Percentiles rank a stretch among this genome's conserved stretches.
phyloP scores from a whole-genome alignment of 35 echinoderm and acorn worm genomes.

The Anneissia japonica region DNA sequence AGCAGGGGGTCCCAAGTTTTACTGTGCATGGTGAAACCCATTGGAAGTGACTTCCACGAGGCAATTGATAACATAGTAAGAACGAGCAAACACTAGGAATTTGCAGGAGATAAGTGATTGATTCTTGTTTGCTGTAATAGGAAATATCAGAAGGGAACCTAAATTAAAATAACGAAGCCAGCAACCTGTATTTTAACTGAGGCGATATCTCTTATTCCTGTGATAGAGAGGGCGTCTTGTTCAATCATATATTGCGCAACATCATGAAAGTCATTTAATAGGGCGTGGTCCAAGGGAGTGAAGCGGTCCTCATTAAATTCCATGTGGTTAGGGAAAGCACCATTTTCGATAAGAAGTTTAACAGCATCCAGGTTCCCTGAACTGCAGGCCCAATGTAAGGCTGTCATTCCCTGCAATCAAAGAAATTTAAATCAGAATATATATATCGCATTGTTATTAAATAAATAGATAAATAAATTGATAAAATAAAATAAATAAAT shows the following conservation, averaged over 20 bases:
- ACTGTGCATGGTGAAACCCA: no score
- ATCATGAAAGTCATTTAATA: slow-evolving; percentile 85
- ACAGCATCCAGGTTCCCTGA: slow-evolving; percentile 82
- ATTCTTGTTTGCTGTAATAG: no score
- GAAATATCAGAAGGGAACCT: no score
- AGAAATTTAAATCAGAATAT: slow-evolving; percentile 1
- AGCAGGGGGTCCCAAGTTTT: no score
- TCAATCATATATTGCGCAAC: slow-evolving; percentile 96
- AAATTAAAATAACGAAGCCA: no score
- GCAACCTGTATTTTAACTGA: slow-evolving; percentile 86
- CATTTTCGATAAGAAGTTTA: slow-evolving; percentile 61
- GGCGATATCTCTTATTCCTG: slow-evolving; percentile 78
- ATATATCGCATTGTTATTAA: no score
- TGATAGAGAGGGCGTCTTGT: slow-evolving; percentile 84
- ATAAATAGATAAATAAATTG: no score
- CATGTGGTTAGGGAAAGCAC: slow-evolving; percentile 93
- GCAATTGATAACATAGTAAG: no score
- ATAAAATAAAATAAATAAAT: no score
- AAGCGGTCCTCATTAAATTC: slow-evolving; percentile 84
- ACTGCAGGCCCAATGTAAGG: slow-evolving; percentile 90
- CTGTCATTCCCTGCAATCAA: slow-evolving; percentile 85
- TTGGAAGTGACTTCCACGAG: no score
- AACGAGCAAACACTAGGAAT: no score
- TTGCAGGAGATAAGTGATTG: no score
- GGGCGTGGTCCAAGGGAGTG: slow-evolving; percentile 81